phyloP scores from a whole-genome alignment of 2,888 invertebrate species.

The Apamea epomidion region DNA sequence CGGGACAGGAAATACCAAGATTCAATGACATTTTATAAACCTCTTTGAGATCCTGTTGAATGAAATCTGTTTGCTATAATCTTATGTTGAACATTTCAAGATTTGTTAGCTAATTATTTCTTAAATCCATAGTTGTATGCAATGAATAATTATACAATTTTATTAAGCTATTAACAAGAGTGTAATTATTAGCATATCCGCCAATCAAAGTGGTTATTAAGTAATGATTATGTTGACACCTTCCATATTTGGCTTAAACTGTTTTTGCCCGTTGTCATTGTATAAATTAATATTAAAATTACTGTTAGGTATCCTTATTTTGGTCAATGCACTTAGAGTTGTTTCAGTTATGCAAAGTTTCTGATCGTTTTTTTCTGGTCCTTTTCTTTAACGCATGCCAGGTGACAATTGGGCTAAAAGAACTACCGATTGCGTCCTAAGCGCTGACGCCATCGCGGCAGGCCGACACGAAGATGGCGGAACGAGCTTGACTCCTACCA shows the following conservation, averaged over 20 bases:
- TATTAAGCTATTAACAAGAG: slow-evolving; percentile 31
- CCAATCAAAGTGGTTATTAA: slow-evolving; percentile 39
- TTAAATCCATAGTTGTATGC: slow-evolving; percentile 21
- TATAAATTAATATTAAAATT: slow-evolving; percentile 38
- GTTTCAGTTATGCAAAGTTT: neutral
- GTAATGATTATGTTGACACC: slow-evolving; percentile 52
- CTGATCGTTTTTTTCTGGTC: neutral
- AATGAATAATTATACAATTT: slow-evolving; percentile 27
- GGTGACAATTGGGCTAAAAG: neutral
- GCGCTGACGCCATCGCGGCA: neutral
- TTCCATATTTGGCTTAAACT: slow-evolving; percentile 55
- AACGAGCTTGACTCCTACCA: neutral
- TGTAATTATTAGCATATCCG: slow-evolving; percentile 45
- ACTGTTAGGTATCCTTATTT: slow-evolving; percentile 15
- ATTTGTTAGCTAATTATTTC: slow-evolving; percentile 40
- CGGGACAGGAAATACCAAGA: slow-evolving; percentile 33
- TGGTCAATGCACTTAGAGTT: neutral
- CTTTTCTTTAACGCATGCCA: neutral
- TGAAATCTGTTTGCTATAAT: slow-evolving; percentile 16
- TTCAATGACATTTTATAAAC: slow-evolving; percentile 43
- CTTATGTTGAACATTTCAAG: slow-evolving; percentile 18
- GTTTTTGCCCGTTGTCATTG: slow-evolving; percentile 35
- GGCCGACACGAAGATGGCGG: neutral
- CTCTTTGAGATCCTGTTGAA: slow-evolving; percentile 28
- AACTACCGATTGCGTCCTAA: neutral